Base-by-base conservation (phyloP, 2,888 invertebrate species). In the Caenorhabditis plicata region DNA sequence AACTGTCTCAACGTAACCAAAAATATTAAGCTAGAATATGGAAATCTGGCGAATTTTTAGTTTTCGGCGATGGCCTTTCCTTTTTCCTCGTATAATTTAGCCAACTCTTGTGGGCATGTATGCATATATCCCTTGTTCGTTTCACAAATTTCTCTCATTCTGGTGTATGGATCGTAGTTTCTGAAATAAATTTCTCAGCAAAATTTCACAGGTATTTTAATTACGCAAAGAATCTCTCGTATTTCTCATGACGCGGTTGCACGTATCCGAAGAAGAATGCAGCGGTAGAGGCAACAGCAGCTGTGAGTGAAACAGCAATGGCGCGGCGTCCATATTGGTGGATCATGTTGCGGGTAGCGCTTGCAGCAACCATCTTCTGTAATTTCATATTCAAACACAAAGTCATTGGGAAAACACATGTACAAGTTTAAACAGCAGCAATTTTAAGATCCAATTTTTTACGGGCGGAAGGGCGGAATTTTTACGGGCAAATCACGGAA, bases 131-230 rank as follows among this genome's bases (percentile, higher is more conserved):
- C 71, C 62, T 73, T 74, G 64, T 74, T 71, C 43, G 67, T 49
- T 26, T 61, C 70, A 50, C 78, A 78, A 52, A 78, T 78, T 57
- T 77, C 75, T 45, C 61, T 67, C 74, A 74, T 70, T n/a, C 77
- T 68, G 33, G 58, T 62, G 68, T 78, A 78, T 15, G 77, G 74
- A 47, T 78, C 78, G 66, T 78, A 78, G 57, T 50, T 70, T 48
- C 78, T 78, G 57, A 22, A 71, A 55, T n/a, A n/a, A n/a, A n/a
- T n/a, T n/a, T n/a, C n/a, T n/a, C n/a, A n/a, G n/a, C 19, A 40
- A n/a, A 13, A 19, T 11, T 7, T 8, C 3, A 38, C 53, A 46
- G 42, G 55, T 65, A 61, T n/a, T n/a, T n/a, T n/a, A n/a, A n/a
- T n/a, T 27, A 74, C 74, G 63, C 68, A 68, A 74, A 76, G 66